Evolutionary conservation across 1,140 invertebrate species (phyloP), one percentile per base, ranked within the genome.

Genomic region (Musca vetustissima): DNA sequence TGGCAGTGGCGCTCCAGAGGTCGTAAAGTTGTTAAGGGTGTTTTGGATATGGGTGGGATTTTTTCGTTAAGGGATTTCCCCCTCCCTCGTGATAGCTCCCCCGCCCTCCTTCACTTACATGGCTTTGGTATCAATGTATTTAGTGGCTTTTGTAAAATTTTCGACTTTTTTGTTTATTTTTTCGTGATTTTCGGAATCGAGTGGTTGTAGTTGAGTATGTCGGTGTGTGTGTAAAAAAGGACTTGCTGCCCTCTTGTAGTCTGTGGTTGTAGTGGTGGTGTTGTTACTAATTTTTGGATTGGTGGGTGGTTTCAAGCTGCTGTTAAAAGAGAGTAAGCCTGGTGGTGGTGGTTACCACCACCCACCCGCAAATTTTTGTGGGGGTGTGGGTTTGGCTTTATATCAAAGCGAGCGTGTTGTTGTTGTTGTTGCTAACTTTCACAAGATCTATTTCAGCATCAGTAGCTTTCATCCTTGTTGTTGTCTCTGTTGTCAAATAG

Each of bases 131-230:
- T 76, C 77, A 74, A 77, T 74, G 79, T 77, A 76, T 79, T 78
- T 77, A 71, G 77, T 79, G 79, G 76, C 77, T 77, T 79, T 66
- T 79, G 36, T 74, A 77, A 79, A 76, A 79, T 79, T 76, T 71
- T 74, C 70, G 73, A 75, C 77, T 73, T 74, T 79, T 76, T 78
- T 75, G 67, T 74, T 76, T 69, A 71, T 69, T 69, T 71, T 61
- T 61, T 61, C 66, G 67, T 43, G 59, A 52, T 71, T 28, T 57
- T n/a, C n/a, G n/a, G 17, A 53, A 49, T 24, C 19, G 64, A 48
- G 15, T 24, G n/a, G 64, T 4, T 52, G 64, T 25, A 7, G 1
- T 8, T 8, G 7, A 2, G 19, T 21, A 15, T 53, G 52, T 53
- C 24, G 3, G 3, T 24, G 52, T 53, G 52, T 17, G 19, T 21